Conservation (phyloP, 2,888 invertebrate genomes). For the Dasypogon diadema region DNA sequence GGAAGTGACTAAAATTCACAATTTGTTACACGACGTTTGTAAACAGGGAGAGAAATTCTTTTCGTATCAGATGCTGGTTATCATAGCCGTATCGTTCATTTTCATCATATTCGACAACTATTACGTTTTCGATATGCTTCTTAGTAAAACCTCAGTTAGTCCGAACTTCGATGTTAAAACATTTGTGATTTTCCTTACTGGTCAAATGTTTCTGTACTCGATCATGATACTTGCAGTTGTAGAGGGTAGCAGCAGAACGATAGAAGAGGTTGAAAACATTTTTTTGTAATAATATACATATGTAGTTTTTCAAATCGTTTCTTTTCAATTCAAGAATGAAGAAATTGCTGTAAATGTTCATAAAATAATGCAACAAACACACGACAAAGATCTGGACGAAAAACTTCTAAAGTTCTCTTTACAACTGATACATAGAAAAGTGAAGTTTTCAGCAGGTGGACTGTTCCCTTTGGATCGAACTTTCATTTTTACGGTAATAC, state of each 20-base stretch:
- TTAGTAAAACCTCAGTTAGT: conserved; percentile 65
- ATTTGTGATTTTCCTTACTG: conserved; percentile 67
- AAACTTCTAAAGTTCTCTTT: conserved; percentile 64
- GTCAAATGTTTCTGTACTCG: conserved; percentile 67
- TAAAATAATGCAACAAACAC: conserved; percentile 64
- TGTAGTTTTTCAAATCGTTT: too few species aligned
- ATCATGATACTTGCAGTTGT: conserved; percentile 67
- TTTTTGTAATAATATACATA: too few species aligned
- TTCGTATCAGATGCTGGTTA: conserved; percentile 67
- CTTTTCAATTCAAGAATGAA: conserved; percentile 57
- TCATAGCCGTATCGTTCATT: conserved; percentile 67
- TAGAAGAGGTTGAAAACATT: conserved; percentile 63
- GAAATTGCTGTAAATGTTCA: conserved; percentile 63
- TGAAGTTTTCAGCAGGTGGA: conserved; percentile 67
- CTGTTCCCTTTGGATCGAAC: conserved; percentile 67
- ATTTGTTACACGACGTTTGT: conserved; percentile 67
- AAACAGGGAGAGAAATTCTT: conserved; percentile 67
- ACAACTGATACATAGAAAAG: conserved; percentile 65
- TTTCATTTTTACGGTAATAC: conserved; percentile 66
- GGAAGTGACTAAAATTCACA: conserved; percentile 57
- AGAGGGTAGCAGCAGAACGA: conserved; percentile 66
- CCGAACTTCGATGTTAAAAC: conserved; percentile 66
- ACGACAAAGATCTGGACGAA: conserved; percentile 63
- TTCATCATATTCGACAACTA: conserved; percentile 69
- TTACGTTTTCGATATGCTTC: conserved; percentile 66